Percentiles rank a stretch among this genome's conserved stretches.
phyloP scores from a whole-genome alignment of 2,797 vertebrate species.

The Erithacus rubecula region DNA sequence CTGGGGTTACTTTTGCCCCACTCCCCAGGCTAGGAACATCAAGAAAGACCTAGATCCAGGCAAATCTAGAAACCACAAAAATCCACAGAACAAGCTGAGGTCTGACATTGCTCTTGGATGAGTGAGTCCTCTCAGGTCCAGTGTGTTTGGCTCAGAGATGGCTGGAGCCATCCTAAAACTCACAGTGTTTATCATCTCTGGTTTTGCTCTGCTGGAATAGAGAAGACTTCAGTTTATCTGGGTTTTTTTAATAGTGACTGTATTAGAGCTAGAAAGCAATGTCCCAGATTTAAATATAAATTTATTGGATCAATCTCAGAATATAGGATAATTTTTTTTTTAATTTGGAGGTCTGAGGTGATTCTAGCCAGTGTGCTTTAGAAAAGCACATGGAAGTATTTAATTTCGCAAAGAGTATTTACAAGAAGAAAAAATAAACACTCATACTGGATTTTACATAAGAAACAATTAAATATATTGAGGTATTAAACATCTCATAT shows the following conservation, averaged over 20 bases:
- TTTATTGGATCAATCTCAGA: not conserved
- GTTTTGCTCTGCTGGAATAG: not conserved
- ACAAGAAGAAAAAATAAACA: not conserved
- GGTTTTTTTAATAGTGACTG: not conserved
- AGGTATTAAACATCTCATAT: not conserved
- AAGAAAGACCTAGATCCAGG: not conserved
- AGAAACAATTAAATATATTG: not conserved
- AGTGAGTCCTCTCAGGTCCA: accelerated
- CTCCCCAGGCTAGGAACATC: not conserved
- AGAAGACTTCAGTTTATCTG: not conserved
- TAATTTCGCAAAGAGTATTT: not conserved
- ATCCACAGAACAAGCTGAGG: not conserved
- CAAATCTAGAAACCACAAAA: not conserved
- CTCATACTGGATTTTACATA: not conserved
- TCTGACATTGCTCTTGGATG: not conserved
- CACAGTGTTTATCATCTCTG: not conserved
- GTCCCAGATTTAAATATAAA: not conserved
- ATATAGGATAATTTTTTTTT: not conserved
- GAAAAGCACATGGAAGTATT: not conserved
- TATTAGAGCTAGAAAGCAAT: not conserved
- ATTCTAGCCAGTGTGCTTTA: not conserved
- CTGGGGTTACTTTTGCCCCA: not conserved
- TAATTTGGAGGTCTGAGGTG: not conserved
- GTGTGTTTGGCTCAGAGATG: not conserved
- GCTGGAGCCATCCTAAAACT: not conserved